Evolutionary conservation across 2,797 vertebrate species (phyloP), one percentile per base, ranked within the genome.

Genomic region (Poecilia picta): DNA sequence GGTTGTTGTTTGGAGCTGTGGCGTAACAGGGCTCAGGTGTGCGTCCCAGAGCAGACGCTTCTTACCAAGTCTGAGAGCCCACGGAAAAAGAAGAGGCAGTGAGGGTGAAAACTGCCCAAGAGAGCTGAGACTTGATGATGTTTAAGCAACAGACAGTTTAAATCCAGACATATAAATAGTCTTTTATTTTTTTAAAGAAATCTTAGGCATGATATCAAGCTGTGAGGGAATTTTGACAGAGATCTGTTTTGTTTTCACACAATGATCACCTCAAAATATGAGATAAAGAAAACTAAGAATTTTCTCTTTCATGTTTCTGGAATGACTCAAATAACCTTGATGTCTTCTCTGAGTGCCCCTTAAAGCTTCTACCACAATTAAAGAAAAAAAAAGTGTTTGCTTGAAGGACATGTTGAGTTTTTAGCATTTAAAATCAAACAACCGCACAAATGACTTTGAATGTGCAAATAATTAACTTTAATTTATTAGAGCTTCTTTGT

Each of bases 21-120:
- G 83, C 43, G 59, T 90, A 87, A 92, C 77, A 88, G 92, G 93
- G 92, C 93, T 95, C 95, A 94, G 94, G 95, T 95, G 94, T 87
- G 88, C 68, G 89, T 73, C 91, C 86, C 82, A 78, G 73, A 92
- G 93, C 92, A 85, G 83, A 88, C 76, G 73, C 72, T 83, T 87
- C 87, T 72, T 75, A 64, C 81, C 45, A 43, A 79, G 83, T 85
- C 82, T 76, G 81, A 87, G 85, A 81, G 83, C 85, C 76, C 77
- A 73, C 47, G 64, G 77, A 87, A 45, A 71, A 71, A 75, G 77
- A 84, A 71, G 64, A 88, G 72, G 81, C 87, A 81, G 75, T 55
- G 77, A 76, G 83, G 75, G 77, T 75, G 84, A 85, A 83, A 79
- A 74, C 59, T 75, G 82, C 78, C 74, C 73, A 72, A 79, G 76